Percentiles rank a stretch among this genome's conserved stretches.
These are phyloP conservation scores for Brachionus rubens DNA, from an alignment of 1,140 invertebrate species.

Conservation along the genomic window DNA sequence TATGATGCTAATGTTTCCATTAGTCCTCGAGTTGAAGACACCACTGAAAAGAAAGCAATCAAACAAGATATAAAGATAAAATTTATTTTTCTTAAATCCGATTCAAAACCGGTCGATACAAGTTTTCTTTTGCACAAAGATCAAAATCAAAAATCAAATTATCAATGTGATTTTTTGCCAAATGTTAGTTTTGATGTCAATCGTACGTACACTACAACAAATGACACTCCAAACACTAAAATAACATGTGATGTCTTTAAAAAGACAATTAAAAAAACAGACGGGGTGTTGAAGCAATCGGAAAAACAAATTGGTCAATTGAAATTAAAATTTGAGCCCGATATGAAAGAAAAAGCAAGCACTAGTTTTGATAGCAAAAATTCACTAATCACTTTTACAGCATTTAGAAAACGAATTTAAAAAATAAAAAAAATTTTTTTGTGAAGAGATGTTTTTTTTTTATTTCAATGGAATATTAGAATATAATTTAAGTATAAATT, in stretches of 20 bases:
- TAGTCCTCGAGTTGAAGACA: neutral
- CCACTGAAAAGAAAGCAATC: neutral
- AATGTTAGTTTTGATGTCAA: constrained; percentile 16
- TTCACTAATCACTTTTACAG: neutral
- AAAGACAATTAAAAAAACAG: neutral
- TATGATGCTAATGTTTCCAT: neutral
- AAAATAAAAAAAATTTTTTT: neutral
- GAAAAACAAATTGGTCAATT: neutral
- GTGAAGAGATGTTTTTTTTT: neutral
- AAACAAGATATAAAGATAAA: neutral
- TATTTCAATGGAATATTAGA: neutral
- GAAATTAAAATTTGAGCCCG: neutral
- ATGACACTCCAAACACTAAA: neutral
- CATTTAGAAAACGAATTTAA: neutral
- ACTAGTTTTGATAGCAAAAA: neutral
- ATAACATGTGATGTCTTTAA: constrained; percentile 14
- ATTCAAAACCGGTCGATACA: neutral
- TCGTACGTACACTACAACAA: neutral
- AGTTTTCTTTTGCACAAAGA: neutral
- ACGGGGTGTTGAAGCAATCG: neutral
- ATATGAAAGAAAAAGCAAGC: constrained; percentile 4
- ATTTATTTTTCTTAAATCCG: neutral
- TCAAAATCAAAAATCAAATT: neutral
- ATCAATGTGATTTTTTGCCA: neutral
- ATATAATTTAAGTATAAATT: constrained; percentile 36